Conservation (phyloP, 2,797 vertebrate genomes). For the Cryptoblepharus egeriae region DNA sequence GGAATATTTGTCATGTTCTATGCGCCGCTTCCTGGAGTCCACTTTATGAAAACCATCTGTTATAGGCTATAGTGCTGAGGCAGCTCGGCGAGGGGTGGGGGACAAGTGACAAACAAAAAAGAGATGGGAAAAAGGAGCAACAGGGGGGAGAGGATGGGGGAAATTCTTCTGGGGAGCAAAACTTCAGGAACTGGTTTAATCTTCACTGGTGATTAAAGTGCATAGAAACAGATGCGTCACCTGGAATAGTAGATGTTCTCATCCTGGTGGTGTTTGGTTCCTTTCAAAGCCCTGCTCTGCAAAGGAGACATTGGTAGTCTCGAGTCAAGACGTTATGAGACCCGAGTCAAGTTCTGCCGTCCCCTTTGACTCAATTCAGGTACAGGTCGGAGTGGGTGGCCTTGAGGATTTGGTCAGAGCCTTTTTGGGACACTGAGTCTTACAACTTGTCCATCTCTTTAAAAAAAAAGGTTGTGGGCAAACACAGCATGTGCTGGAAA, state of each 20-base stretch:
- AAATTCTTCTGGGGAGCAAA: conserved; percentile 36
- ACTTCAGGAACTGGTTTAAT: background rate
- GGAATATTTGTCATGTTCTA: conserved; percentile 55
- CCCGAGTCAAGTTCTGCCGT: no score
- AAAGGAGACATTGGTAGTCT: background rate
- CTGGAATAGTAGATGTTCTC: conserved; percentile 61
- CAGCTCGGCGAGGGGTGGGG: background rate
- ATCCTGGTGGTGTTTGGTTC: no score
- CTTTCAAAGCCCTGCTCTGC: background rate
- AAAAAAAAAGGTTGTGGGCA: no score
- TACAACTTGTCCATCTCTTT: no score
- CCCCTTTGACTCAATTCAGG: no score
- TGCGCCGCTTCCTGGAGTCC: conserved; percentile 47
- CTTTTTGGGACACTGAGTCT: no score
- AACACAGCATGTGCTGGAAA: background rate
- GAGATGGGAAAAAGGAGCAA: background rate
- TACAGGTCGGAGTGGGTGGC: no score
- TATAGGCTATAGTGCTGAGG: conserved; percentile 37
- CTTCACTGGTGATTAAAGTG: conserved; percentile 41
- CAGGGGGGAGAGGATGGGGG: background rate
- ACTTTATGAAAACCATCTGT: conserved; percentile 70
- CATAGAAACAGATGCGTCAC: conserved; percentile 69
- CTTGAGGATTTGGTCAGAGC: no score
- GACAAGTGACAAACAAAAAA: background rate
- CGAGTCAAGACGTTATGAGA: no score